These are phyloP conservation scores for Aulostomus chinensis DNA, from an alignment of 2,797 vertebrate genomes.

Conservation along the genomic window DNA sequence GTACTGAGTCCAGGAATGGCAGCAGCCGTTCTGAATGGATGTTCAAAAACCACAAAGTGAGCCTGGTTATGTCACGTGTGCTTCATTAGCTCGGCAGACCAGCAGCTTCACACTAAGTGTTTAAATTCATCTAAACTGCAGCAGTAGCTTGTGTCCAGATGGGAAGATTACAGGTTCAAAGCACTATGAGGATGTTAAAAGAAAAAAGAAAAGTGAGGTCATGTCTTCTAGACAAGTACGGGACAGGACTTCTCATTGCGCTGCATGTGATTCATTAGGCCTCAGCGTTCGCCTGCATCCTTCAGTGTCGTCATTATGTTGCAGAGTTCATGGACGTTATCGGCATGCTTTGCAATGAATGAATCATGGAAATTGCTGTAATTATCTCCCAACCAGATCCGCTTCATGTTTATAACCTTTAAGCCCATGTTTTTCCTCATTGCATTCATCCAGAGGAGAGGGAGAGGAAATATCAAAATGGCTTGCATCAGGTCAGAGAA, in stretches of 20 bases:
- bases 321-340: slow-evolving; percentile 60
- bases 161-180: slow-evolving; percentile 37
- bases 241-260: not conserved
- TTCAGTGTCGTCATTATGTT: slow-evolving; percentile 45
- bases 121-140: slow-evolving; percentile 23
- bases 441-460: slow-evolving; percentile 37
- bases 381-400: slow-evolving; percentile 65
- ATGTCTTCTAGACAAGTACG: slow-evolving; percentile 6
- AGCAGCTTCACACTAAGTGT: slow-evolving; percentile 11
- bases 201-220: slow-evolving; percentile 18
- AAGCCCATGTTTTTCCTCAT: slow-evolving; percentile 51
- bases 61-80: no score
- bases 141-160: slow-evolving; percentile 22
- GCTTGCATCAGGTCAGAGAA: slow-evolving; percentile 62
- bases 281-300: slow-evolving; percentile 28
- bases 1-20: no score
- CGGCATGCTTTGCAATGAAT: slow-evolving; percentile 48
- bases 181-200: not conserved
- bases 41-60: no score
- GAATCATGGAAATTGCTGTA: slow-evolving; percentile 67
- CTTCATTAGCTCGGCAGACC: no score
- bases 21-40: no score
- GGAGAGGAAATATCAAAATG: slow-evolving; percentile 64
- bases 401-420: slow-evolving; percentile 71
- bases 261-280: slow-evolving; percentile 51